Evolutionary conservation across 2,888 invertebrate genomes (phyloP), one percentile per base, ranked within the genome.

Genomic region (Dasypogon diadema): DNA sequence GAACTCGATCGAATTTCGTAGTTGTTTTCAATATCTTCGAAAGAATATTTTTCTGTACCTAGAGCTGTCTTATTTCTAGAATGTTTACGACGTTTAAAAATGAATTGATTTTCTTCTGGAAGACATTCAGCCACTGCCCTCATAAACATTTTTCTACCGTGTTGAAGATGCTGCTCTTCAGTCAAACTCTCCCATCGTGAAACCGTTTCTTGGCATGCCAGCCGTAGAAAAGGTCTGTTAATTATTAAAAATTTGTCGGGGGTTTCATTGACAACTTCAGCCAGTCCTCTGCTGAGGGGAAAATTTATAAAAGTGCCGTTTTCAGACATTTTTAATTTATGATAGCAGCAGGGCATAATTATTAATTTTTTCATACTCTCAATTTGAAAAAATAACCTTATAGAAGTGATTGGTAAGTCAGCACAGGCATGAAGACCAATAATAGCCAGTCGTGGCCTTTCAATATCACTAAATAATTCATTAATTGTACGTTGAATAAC

Each of bases 281-380:
- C 1, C 6, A 37, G 84, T 18, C 83, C 81, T 12, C 80, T 74
- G 80, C 93, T 93, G 1, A 91, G 79, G 0, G 94, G 94, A 83
- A 94, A 93, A 84, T 91, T 90, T 24, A 84, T 83, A 80, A 92
- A 92, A 76, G 58, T 37, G 2, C 78, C 54, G n/a, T 58, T 76
- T 16, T 68, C 37, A 22, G 18, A 74, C 22, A 86, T 75, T 70
- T 85, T 81, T 83, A 94, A 87, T 84, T 92, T 91, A 83, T 94
- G 94, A 81, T 94, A 94, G 82, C 94, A 94, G 81, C 94, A 94
- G 2, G 94, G 92, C 88, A 94, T 90, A 12, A 93, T 86, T 55
- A 91, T 87, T 21, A 93, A 82, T 14, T 89, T 84, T 77, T 86
- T 87, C 0, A 90, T 90, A 37, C 85, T 83, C 5, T 87, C 81